Conservation (phyloP, 2,797 vertebrate species). For the Clamator glandarius region DNA sequence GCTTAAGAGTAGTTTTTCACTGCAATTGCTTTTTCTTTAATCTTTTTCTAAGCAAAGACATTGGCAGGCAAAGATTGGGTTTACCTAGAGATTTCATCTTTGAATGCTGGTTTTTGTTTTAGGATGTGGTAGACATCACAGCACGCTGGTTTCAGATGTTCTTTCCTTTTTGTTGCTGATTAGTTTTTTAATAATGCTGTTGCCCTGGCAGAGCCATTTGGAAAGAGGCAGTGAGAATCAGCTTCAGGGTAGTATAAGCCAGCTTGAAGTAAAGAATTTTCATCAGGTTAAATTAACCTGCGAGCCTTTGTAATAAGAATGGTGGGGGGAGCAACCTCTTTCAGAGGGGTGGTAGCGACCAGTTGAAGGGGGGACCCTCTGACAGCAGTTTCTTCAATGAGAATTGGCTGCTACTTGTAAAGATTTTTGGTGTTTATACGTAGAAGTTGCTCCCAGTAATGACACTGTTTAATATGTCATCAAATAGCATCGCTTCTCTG, state of each 20-base stretch:
- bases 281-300: constrained; percentile 28
- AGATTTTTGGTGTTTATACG: not conserved
- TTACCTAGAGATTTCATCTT: constrained; percentile 44
- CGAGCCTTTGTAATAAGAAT: not conserved
- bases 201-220: not conserved
- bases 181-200: not conserved
- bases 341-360: not conserved
- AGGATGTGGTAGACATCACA: constrained; percentile 33
- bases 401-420: not conserved
- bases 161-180: constrained; percentile 33
- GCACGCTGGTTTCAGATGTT: constrained; percentile 29
- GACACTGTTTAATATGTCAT: not conserved
- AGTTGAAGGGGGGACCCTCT: not conserved
- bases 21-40: constrained; percentile 2
- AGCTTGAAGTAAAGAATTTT: constrained; percentile 51
- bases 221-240: constrained; percentile 17
- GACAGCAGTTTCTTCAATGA: not conserved
- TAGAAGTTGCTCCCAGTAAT: not conserved
- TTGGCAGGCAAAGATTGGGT: constrained; percentile 23
- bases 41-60: constrained; percentile 25
- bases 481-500: not conserved
- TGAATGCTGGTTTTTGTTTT: constrained; percentile 25
- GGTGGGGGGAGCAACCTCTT: not conserved
- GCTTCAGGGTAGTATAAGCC: not conserved
- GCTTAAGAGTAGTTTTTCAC: not conserved